A percentile compares a stretch with the other conserved stretches of the same genome.
Evolutionary conservation across 2,888 invertebrate genomes (phyloP).

Genomic region (Athripsodes cinereus): DNA sequence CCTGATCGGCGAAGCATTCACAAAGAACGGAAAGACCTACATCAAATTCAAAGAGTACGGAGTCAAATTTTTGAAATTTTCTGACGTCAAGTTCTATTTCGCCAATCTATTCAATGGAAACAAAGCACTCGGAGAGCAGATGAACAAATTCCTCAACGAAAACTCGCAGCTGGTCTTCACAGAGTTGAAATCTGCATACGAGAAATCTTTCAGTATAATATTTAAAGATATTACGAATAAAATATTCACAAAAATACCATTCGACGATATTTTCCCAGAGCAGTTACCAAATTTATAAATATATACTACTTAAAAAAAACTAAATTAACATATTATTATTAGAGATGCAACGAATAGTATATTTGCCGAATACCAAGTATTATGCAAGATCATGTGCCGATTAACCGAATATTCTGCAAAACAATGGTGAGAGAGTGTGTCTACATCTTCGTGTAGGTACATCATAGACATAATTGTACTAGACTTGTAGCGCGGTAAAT

Average conservation of each 20-base stretch:
- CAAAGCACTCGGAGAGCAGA: constrained; percentile 53
- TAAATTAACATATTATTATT: no score
- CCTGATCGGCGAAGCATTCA: constrained; percentile 54
- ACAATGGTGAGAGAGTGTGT: no score
- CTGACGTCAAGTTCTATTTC: constrained; percentile 52
- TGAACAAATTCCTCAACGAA: constrained; percentile 62
- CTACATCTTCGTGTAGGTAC: no score
- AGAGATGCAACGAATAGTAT: no score
- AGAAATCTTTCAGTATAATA: constrained; percentile 59
- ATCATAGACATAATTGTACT: no score
- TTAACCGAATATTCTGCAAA: no score
- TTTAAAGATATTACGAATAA: constrained; percentile 61
- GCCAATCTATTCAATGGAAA: constrained; percentile 64
- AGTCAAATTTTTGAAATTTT: constrained; percentile 56
- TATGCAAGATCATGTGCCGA: no score
- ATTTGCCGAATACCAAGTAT: no score
- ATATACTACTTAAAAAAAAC: no score
- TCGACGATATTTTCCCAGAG: constrained; percentile 56
- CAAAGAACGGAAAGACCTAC: constrained; percentile 56
- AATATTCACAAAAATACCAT: constrained; percentile 61
- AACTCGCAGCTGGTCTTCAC: constrained; percentile 61
- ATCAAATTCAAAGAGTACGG: constrained; percentile 59
- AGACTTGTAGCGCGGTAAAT: no score
- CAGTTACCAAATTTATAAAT: constrained; percentile 11
- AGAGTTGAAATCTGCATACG: constrained; percentile 62